Percentiles rank a stretch among this genome's conserved stretches.
Conservation (phyloP, 2,888 invertebrate species). For the Pecten maximus region DNA sequence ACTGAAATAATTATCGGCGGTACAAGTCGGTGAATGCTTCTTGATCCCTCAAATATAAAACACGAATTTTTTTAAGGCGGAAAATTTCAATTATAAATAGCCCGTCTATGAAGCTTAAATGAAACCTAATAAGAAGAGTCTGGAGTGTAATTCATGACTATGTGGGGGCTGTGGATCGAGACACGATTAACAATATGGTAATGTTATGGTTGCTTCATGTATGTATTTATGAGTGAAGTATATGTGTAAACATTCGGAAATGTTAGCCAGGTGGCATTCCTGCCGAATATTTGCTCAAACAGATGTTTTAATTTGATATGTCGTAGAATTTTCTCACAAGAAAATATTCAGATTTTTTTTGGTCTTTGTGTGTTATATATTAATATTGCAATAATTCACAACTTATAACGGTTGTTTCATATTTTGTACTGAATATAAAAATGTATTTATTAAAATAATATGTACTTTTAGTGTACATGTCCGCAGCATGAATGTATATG, state of each 20-base stretch:
- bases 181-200: background rate
- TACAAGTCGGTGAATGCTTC: background rate
- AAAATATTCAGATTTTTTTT: background rate
- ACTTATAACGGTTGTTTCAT: too few species aligned
- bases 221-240: background rate
- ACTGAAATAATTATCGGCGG: background rate
- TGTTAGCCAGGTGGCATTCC: background rate
- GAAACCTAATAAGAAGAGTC: background rate
- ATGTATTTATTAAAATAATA: too few species aligned
- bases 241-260: background rate
- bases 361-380: too few species aligned
- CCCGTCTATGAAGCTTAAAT: background rate
- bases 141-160: background rate
- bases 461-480: too few species aligned
- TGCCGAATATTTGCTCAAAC: background rate
- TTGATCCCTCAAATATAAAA: background rate
- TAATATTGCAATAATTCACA: too few species aligned
- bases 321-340: slow-evolving; percentile 19
- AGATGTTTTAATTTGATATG: background rate
- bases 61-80: background rate
- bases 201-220: background rate
- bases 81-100: slow-evolving; percentile 12
- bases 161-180: background rate
- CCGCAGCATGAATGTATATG: too few species aligned
- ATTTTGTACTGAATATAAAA: too few species aligned